These are phyloP conservation scores for Edolisoma coerulescens DNA, from an alignment of 2,113 vertebrate genomes.

Conservation along the genomic window DNA sequence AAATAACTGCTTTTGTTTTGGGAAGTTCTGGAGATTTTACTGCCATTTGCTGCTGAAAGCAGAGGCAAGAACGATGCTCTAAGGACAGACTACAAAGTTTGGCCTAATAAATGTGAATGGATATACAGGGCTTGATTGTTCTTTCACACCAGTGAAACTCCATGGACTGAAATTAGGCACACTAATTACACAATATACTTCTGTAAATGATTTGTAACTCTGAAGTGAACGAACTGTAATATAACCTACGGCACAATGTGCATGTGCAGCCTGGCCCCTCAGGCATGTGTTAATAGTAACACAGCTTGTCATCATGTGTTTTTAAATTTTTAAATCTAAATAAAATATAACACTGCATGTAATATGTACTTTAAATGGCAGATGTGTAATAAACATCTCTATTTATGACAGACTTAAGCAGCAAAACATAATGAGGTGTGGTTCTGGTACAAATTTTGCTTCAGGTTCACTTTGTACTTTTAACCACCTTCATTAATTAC, in stretches of 20 bases:
- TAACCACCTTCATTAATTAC: conserved; percentile 63
- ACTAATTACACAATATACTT: conserved; percentile 31
- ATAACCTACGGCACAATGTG: not conserved
- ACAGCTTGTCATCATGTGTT: conserved; percentile 33
- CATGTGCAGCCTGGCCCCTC: not conserved
- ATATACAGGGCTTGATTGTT: conserved; percentile 21
- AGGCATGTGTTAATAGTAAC: conserved; percentile 40
- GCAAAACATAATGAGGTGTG: conserved; percentile 49
- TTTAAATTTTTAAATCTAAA: conserved; percentile 48
- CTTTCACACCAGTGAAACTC: conserved; percentile 17
- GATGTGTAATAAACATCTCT: conserved; percentile 60
- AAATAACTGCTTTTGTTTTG: not conserved
- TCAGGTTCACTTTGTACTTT: conserved; percentile 63
- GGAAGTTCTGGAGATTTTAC: not conserved
- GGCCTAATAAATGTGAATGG: conserved; percentile 25
- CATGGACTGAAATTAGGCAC: not conserved
- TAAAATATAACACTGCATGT: conserved; percentile 31
- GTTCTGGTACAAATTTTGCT: conserved; percentile 56
- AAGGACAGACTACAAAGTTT: not conserved
- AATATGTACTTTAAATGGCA: conserved; percentile 22
- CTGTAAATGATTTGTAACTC: conserved; percentile 32
- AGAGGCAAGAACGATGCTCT: not conserved
- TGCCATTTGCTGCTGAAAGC: not conserved
- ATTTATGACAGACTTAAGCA: conserved; percentile 54
- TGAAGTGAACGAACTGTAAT: not conserved